Evolutionary conservation across 2,113 vertebrate genomes (phyloP).

Genomic region (Cololabis saira): DNA sequence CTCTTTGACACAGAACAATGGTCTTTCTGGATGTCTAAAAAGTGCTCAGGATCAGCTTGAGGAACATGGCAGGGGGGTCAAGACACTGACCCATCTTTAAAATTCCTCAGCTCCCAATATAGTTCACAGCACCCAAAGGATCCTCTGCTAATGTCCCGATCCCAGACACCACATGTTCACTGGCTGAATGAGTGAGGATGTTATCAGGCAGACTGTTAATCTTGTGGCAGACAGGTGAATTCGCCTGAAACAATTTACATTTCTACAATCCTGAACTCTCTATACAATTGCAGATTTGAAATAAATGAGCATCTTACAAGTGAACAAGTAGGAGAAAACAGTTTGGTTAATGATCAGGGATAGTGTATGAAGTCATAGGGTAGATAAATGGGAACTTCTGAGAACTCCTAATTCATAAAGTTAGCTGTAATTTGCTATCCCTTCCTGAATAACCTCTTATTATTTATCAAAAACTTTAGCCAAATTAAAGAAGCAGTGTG

Average conservation of each 20-base stretch:
- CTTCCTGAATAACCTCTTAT: conserved; percentile 37
- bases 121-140: not conserved
- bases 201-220: not conserved
- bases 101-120: not conserved
- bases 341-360: conserved; percentile 18
- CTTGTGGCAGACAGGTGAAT: conserved; percentile 1
- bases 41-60: not conserved
- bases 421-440: conserved; percentile 32
- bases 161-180: not conserved
- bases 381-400: conserved; percentile 22
- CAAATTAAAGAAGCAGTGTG: too few relatives aligned
- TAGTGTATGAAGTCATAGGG: not conserved
- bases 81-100: not conserved
- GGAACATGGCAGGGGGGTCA: not conserved
- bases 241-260: conserved; percentile 38
- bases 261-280: conserved; percentile 60
- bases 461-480: too few relatives aligned
- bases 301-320: conserved; percentile 45
- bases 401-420: conserved; percentile 51
- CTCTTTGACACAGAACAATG: not conserved
- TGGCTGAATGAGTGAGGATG: not conserved
- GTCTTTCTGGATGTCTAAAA: not conserved
- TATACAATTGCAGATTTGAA: conserved; percentile 59
- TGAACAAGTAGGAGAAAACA: conserved; percentile 24
- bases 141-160: not conserved